Base-by-base conservation (phyloP, 2,888 invertebrate species). In the Nebria salina region DNA sequence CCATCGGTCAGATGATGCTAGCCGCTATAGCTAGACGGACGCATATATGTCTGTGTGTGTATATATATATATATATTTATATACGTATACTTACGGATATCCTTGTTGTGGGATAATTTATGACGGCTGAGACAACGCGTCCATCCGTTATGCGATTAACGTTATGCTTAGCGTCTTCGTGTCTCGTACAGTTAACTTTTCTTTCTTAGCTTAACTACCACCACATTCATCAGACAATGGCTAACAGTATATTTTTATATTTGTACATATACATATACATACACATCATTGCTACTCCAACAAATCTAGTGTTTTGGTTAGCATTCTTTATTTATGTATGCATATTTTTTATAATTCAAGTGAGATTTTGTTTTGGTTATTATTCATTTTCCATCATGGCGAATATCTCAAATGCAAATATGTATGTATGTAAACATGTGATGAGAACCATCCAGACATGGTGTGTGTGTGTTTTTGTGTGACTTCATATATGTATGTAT, bases 31-130 rank as follows among this genome's bases (percentile, higher is more conserved):
- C 8, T 13, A 54, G 54, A 54, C 54, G 54, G 8, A 54, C 54
- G 8, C 4, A 54, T 8, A 54, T 8, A 4, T 13, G 8, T 8
- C 0, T 13, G 8, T 42, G n/a, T 8, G 25, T 42, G 1, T 20
- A 73, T 20, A 20, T 20, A 20, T 20, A 54, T 2, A 54, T 8
- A 54, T 8, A 54, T 13, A 54, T 8, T 2, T 13, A 54, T 42
- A 41, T 8, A 70, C 73, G 20, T 20, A 73, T 11, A 73, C 43
- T 42, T 34, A 41, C 73, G 73, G 73, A 73, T 73, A 73, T 73
- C 73, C 73, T 73, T 41, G 73, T 73, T 73, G 73, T 73, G 73
- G 26, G 73, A 41, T 73, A 73, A 73, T 73, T 73, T 73, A 73
- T 43, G 43, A 73, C 34, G 6, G 73, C 73, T 73, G 73, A 73